These are phyloP conservation scores for Drosophila eohydei DNA, from an alignment of 2,888 invertebrate genomes.

Conservation along the genomic window DNA sequence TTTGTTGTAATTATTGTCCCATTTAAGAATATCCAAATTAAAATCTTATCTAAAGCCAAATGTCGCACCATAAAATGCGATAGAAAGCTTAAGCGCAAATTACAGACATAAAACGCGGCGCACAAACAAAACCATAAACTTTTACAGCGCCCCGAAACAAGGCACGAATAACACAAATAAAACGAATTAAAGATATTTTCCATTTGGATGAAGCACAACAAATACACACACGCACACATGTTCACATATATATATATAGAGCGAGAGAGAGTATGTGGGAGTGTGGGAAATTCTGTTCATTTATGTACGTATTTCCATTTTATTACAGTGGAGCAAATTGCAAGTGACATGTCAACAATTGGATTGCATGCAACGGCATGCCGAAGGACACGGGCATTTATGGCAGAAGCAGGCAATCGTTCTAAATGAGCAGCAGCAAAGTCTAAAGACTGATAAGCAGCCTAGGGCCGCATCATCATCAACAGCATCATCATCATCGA, in stretches of 20 bases:
- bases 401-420: constrained; percentile 85
- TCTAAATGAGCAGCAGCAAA: constrained; percentile 82
- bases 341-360: constrained; percentile 85
- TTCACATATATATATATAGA: not conserved
- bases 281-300: constrained; percentile 12
- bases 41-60: constrained; percentile 66
- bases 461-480: constrained; percentile 44
- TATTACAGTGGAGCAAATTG: constrained; percentile 85
- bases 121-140: constrained; percentile 75
- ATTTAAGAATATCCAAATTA: constrained; percentile 54
- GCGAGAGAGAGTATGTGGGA: not conserved
- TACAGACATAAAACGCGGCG: constrained; percentile 48
- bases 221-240: constrained; percentile 18
- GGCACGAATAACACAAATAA: constrained; percentile 55
- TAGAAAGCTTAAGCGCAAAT: constrained; percentile 54
- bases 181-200: constrained; percentile 66
- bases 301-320: constrained; percentile 57
- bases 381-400: constrained; percentile 85
- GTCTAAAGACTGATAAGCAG: constrained; percentile 67
- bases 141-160: constrained; percentile 64
- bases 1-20: constrained; percentile 30
- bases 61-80: constrained; percentile 54
- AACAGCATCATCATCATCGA: constrained; percentile 37
- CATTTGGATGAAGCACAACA: constrained; percentile 64
- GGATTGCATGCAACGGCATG: constrained; percentile 85